Conservation (phyloP, 2,113 vertebrate species). For the Sciurus niger region DNA sequence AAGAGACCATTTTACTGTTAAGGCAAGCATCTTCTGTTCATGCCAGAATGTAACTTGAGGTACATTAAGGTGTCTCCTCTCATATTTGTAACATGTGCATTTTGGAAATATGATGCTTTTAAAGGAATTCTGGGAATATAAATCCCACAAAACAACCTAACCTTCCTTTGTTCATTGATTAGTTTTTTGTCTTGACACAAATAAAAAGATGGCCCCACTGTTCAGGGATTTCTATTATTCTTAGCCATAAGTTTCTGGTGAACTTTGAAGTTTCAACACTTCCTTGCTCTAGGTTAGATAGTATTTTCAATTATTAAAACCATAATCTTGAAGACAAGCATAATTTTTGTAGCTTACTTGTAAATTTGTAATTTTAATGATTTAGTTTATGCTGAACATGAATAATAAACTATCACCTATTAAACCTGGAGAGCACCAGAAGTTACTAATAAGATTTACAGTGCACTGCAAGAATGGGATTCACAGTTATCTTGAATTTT, state of each 20-base stretch:
- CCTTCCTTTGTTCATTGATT: conserved; percentile 24
- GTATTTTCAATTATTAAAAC: conserved; percentile 77
- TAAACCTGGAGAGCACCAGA: conserved; percentile 72
- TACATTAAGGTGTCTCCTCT: conserved; percentile 59
- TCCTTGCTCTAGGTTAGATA: conserved; percentile 67
- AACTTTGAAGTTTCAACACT: conserved; percentile 66
- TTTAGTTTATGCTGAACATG: conserved; percentile 78
- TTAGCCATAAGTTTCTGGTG: conserved; percentile 58
- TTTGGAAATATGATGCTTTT: conserved; percentile 67
- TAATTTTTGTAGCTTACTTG: conserved; percentile 75
- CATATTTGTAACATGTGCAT: conserved; percentile 16
- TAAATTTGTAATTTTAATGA: conserved; percentile 79
- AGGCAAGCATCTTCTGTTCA: conserved; percentile 36
- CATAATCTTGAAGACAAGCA: conserved; percentile 71
- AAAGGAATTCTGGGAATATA: conserved; percentile 63
- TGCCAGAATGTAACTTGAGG: neutral
- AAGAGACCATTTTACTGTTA: conserved; percentile 27
- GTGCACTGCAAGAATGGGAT: conserved; percentile 51
- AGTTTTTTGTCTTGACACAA: conserved; percentile 50
- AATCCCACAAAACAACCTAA: conserved; percentile 40
- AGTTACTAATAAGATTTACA: conserved; percentile 80
- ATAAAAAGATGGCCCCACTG: conserved; percentile 41
- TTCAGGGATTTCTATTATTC: conserved; percentile 53
- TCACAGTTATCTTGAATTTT: conserved; percentile 70
- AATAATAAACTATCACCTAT: conserved; percentile 74